Evolutionary conservation across 1,140 invertebrate species (phyloP), one percentile per base, ranked within the genome.

Genomic region (Coelopa frigida): DNA sequence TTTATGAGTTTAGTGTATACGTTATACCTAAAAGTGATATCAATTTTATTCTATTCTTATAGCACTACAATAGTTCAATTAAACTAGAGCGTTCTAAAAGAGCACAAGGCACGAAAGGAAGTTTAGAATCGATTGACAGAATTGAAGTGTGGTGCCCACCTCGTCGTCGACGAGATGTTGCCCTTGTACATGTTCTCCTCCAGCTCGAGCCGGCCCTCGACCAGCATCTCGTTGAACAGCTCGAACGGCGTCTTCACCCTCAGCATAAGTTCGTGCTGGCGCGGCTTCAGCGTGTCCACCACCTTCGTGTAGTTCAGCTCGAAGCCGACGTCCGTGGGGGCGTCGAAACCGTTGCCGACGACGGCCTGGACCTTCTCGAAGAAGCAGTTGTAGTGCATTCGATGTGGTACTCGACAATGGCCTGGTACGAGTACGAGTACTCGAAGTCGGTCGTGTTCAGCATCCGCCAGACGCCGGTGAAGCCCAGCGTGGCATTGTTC

Each of bases 381-480:
- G 54, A 81, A 80, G 10, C 72, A 71, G 32, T 75, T 72, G 1
- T 58, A 61, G 8, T 77, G 73, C 14, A 79, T 54, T 76, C 66
- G 0, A 82, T 61, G 32, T 77, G 64, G 31, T 85, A 76, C 3
- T 77, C 73, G 50, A 78, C 79, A 22, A 73, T 62, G 0, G 76
- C 82, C 47, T 74, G 77, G 7, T 84, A 61, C 50, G 83, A 78
- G 56, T 85, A 87, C 12, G 80, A 77, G 56, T 88, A 87, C 49
- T 87, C 80, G 39, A 89, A 85, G 63, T 88, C 77, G 4, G 76
- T 76, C 0, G 79, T 53, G 29, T 78, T 80, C n/a, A 73, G 68
- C 59, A 79, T 85, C 45, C 80, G 78, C 83, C 83, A 87, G 29
- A 84, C 77, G 24, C 84, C 85, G 3, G 79, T 78, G 51, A 88